These are phyloP conservation scores for Thamnophis elegans DNA, from an alignment of 2,797 vertebrate genomes.

Conservation along the genomic window DNA sequence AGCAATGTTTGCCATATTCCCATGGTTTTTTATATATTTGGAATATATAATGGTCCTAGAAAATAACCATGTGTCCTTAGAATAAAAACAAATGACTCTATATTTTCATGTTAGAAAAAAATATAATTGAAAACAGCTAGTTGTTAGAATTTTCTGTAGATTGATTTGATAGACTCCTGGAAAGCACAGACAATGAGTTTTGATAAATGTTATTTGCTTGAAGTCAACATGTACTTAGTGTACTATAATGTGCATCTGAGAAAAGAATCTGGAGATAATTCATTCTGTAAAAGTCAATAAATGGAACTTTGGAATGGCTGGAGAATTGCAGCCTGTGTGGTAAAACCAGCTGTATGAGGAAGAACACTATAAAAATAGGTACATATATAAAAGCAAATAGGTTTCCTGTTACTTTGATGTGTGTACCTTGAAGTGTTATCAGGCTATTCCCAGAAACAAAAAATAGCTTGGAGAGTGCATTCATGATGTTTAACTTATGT, in stretches of 20 bases:
- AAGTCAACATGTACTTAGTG: background rate
- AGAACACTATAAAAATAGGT: background rate
- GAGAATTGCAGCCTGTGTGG: background rate
- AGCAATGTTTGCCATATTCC: background rate
- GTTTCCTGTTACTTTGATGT: background rate
- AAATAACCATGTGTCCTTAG: background rate
- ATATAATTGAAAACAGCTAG: background rate
- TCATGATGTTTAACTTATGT: background rate
- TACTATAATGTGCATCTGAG: background rate
- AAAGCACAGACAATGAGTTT: background rate
- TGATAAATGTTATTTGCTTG: background rate
- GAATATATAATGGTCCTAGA: background rate
- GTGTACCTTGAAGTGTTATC: background rate
- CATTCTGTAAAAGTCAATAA: background rate
- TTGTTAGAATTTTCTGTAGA: background rate
- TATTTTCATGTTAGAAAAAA: background rate
- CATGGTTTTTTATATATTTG: background rate
- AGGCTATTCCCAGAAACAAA: background rate
- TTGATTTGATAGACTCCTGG: background rate
- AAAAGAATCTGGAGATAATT: background rate
- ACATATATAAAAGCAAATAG: background rate
- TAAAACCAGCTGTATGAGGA: background rate
- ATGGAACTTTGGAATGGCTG: background rate
- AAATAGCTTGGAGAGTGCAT: background rate
- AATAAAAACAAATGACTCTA: background rate